These are phyloP conservation scores for Aptenodytes patagonicus DNA, from an alignment of 2,113 vertebrate species.

Conservation along the genomic window DNA sequence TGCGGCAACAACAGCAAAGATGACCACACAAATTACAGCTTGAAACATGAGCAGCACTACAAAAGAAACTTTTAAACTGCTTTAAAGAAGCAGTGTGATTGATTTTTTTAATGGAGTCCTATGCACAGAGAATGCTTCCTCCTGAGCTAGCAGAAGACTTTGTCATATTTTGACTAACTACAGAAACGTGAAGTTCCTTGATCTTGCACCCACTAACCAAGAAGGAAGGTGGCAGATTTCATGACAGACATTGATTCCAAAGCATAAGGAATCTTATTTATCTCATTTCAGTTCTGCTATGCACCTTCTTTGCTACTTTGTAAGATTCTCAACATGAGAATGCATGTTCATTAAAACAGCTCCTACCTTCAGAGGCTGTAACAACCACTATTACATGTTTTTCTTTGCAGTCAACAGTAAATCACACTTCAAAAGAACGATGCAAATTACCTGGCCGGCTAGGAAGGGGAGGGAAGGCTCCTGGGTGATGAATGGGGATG, in stretches of 20 bases:
- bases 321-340: background rate
- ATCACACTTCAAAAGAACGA: background rate
- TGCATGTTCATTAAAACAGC: background rate
- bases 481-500: conserved; percentile 96
- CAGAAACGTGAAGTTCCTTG: background rate
- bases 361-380: background rate
- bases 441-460: conserved; percentile 85
- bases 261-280: background rate
- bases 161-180: background rate
- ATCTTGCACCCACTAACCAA: background rate
- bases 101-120: background rate
- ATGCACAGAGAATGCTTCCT: background rate
- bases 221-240: background rate
- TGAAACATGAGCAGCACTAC: background rate
- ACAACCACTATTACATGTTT: background rate
- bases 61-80: background rate
- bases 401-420: background rate
- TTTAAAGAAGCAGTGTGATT: background rate
- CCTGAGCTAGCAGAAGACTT: background rate
- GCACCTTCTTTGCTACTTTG: background rate
- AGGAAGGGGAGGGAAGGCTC: conserved; percentile 94
- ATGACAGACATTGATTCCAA: background rate
- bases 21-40: background rate
- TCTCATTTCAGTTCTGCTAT: background rate
- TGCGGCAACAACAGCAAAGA: background rate